These are phyloP conservation scores for Phylloscopus trochilus DNA, from an alignment of 2,113 vertebrate species.

Conservation along the genomic window DNA sequence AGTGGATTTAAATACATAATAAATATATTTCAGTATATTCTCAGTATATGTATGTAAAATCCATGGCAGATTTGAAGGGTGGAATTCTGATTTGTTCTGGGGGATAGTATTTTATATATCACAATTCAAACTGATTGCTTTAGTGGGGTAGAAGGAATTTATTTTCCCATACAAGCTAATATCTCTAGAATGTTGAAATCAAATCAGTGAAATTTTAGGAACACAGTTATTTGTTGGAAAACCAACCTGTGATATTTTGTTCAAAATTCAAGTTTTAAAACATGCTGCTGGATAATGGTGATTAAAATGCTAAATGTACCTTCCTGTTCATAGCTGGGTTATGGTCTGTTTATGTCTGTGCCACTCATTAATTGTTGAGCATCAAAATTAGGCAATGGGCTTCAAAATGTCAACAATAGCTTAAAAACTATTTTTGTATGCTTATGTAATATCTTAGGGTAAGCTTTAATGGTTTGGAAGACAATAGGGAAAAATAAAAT, in stretches of 20 bases:
- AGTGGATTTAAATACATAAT: not conserved
- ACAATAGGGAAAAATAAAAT: not conserved
- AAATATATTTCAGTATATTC: not conserved
- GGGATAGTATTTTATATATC: not conserved
- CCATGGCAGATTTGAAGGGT: not conserved
- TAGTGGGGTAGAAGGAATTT: not conserved
- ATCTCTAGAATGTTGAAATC: not conserved
- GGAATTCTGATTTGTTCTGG: not conserved
- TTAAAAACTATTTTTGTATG: not conserved
- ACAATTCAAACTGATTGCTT: not conserved
- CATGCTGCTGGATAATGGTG: not conserved
- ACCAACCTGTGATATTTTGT: not conserved
- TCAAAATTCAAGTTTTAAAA: not conserved
- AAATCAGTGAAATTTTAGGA: not conserved
- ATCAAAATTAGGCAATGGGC: not conserved
- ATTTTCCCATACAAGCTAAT: not conserved
- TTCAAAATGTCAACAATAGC: not conserved
- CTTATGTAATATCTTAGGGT: not conserved
- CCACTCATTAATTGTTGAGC: not conserved
- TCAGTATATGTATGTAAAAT: not conserved
- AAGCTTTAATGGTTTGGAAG: not conserved
- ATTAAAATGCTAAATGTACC: not conserved
- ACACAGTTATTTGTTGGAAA: not conserved
- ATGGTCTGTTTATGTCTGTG: not conserved
- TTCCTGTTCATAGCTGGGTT: not conserved